Evolutionary conservation across 1,140 invertebrate genomes (phyloP), one percentile per base, ranked within the genome.

Genomic region (Tetragonula clypearis): DNA sequence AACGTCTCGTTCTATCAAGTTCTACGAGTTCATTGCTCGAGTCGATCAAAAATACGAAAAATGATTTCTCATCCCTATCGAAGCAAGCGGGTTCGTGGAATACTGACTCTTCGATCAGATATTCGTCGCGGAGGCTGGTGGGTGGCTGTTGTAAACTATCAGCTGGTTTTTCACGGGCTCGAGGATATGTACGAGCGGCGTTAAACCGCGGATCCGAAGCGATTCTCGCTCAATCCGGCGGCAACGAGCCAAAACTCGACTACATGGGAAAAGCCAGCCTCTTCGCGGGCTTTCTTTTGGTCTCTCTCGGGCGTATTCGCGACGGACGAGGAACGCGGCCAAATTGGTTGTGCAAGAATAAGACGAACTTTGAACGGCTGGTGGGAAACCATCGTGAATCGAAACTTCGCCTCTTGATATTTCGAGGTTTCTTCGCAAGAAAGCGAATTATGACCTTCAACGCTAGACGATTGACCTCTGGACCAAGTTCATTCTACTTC

Each of bases 211-310:
- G 56, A 73, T 80, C 23, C 77, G 41, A 85, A 69, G 58, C 69
- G 77, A 84, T 79, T 79, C 75, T 84, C 82, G 56, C 35, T 72
- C 76, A 66, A 85, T 79, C 69, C 78, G 78, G 30, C 83, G 83
- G 76, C 83, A 80, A 30, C 69, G 49, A 56, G 83, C 78, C 83
- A 80, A 80, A 80, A 80, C 65, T 73, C 69, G 41, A n/a, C 17
- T 74, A 19, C 15, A 17, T 15, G 56, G 68, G 56, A 74, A 74
- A 65, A 80, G n/a, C 41, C n/a, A 9, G 15, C 73, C 83, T 71
- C 62, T 15, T 23, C 14, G 19, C 12, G 30, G 30, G 74, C 30
- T 41, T 77, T 41, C 58, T 77, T 77, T 62, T 12, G 2, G 11
- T 77, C 26, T 41, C 58, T 41, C 58, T 26, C 23, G 23, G 6